Base-by-base conservation (phyloP, 2,113 vertebrate genomes). In the Notothenia rossii region DNA sequence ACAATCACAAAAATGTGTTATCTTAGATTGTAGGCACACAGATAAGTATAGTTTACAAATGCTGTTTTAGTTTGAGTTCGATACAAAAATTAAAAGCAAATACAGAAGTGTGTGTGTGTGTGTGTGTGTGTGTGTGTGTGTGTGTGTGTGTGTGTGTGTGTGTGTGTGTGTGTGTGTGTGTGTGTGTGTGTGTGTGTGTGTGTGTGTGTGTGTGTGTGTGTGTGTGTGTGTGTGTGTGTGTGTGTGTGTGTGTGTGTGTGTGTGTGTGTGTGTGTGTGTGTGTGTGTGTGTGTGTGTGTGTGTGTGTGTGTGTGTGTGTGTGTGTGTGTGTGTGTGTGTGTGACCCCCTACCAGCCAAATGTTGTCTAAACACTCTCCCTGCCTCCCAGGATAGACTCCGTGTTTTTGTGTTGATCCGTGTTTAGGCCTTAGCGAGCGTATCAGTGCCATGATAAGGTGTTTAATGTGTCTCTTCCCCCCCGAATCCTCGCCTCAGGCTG, bases 401-500 rank as follows among this genome's bases (percentile, higher is more conserved):
- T 81, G 78, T 86, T 73, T 83, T 80, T 80, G 54, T 77, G 83
- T 86, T 84, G 62, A 76, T 88, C 72, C 94, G 46, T 85, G 94
- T 95, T 96, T 94, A 93, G 95, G 94, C 95, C 92, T 94, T 93
- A 95, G 95, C 94, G 93, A 95, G 91, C 93, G 91, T 91, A 92
- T 81, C 67, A 22, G 43, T 64, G 77, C 73, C 70, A 77, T 86
- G 88, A 92, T 64, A 77, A 79, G 71, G 63, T 95, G 94, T 95
- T 95, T 94, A 96, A 95, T 94, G 91, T 94, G 93, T 94, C 94
- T 96, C 94, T 93, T 62, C 84, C 48, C 64, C 64, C 65, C 91
- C 94, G 94, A 95, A 96, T 97, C 96, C 94, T 95, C 89, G 95
- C 96, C 95, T 94, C 91, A 96, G 96, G 95, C 97, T 91, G 96